These are phyloP conservation scores for Molanna angustata DNA, from an alignment of 2,888 invertebrate species.

Conservation along the genomic window DNA sequence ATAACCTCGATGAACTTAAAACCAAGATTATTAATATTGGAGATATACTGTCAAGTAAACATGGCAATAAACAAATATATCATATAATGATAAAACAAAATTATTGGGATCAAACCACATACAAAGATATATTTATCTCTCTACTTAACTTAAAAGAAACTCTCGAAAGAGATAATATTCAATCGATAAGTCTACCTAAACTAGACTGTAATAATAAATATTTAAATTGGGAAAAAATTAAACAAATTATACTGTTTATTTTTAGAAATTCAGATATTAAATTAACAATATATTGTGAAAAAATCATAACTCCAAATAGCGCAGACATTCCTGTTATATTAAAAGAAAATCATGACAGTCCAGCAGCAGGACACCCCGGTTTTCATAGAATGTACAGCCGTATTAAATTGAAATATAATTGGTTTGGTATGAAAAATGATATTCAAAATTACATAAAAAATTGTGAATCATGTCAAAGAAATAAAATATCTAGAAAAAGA, in stretches of 20 bases:
- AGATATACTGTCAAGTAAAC: constrained; percentile 3
- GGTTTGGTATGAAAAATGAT: constrained; percentile 11
- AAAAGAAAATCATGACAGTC: constrained; percentile 2
- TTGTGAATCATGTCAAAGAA: constrained; percentile 7
- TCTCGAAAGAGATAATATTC: constrained; percentile 23
- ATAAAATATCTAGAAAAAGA: constrained; percentile 6
- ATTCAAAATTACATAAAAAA: constrained; percentile 12
- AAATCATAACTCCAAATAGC: neutral
- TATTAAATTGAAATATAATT: constrained; percentile 15
- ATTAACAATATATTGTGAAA: neutral
- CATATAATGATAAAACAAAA: constrained; percentile 24
- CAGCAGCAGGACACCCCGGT: constrained; percentile 20
- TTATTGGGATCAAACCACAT: constrained; percentile 31
- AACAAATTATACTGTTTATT: neutral
- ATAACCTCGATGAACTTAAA: constrained; percentile 1
- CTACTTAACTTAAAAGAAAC: constrained; percentile 20
- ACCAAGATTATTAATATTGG: neutral
- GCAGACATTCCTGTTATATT: neutral
- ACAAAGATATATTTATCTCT: constrained; percentile 33
- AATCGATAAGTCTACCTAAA: constrained; percentile 18
- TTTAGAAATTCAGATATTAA: constrained; percentile 1
- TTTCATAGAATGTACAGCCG: constrained; percentile 27
- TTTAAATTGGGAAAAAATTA: constrained; percentile 1
- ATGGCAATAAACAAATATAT: constrained; percentile 2
- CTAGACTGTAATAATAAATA: neutral